Evolutionary conservation across 2,113 vertebrate species (phyloP), one percentile per base, ranked within the genome.

Genomic region (Tinamus guttatus): DNA sequence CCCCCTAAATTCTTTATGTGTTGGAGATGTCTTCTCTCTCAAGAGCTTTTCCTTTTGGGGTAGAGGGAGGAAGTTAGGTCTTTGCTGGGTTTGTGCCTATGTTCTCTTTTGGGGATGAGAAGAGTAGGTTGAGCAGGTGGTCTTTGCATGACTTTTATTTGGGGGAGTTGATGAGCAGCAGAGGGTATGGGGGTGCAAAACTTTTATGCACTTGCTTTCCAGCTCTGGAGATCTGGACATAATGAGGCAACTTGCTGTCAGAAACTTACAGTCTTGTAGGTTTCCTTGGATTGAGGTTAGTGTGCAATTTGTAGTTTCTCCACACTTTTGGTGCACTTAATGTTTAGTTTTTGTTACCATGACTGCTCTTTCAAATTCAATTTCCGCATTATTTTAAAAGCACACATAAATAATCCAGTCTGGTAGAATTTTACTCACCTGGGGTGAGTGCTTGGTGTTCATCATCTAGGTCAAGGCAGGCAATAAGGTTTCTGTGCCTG

Each of bases 181-280:
- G 92, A 93, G 80, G 90, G 94, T 58, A 90, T 76, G 63, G 88
- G 47, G 18, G 63, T 96, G 88, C 94, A 96, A 94, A 95, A 95
- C 88, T 94, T 96, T 74, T 85, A 93, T 96, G 93, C 95, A 93
- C 88, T 95, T 95, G 83, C 88, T 94, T 97, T 97, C 92, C 92
- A 92, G 92, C 92, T 96, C 93, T 96, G 94, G 92, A 95, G 90
- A 89, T 95, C 69, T 96, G 92, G 77, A 92, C 83, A 94, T 94
- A 94, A 92, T 95, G 96, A 94, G 90, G 88, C 86, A 96, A 76
- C 77, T 92, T 97, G 92, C 58, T 95, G 93, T 78, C 87, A 93
- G 93, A 93, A 94, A 92, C 88, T 87, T 94, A 90, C 34, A 90
- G 62, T 96, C 85, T 86, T 92, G n/a, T 95, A 97, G 95, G 88